Evolutionary conservation across 2,888 invertebrate species (phyloP), one percentile per base, ranked within the genome.

Genomic region (Drosophila cognata): DNA sequence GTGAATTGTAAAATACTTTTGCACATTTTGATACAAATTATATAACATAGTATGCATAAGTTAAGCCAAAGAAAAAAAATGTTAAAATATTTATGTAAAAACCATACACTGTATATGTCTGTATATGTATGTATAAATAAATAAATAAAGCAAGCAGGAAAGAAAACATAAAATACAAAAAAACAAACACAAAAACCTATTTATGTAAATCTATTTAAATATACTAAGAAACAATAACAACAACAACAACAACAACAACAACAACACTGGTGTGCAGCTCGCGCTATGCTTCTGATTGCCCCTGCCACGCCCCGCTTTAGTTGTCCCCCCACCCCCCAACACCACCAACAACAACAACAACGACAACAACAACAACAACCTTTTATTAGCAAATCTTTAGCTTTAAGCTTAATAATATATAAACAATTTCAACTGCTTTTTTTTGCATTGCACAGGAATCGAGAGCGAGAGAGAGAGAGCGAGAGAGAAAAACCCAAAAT

Each of bases 21-120:
- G 81, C 87, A 88, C 83, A 81, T 83, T 79, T 78, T 78, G 71
- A 83, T 81, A 86, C 74, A 67, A 75, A 71, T 77, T 74, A 72
- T 78, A 67, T 74, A 83, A 81, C 63, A 71, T 79, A 77, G 84
- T 88, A 89, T 84, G 81, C 79, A 86, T 92, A 92, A 93, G 93
- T 91, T 92, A 93, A 92, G 92, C 92, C 92, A 92, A 92, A 92
- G 92, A 92, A 91, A 81, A 74, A 83, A 85, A 81, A 84, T 86
- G 79, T 84, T 82, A 64, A 89, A 82, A 88, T 82, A 88, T 82
- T 77, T 78, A 72, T 78, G 65, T 70, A 67, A 69, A 61, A 73
- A 71, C 31, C 11, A 69, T 35, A 50, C 28, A 52, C 55, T 46
- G 25, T 50, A 60, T 63, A 41, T 50, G 50, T 58, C 25, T 58